These are phyloP conservation scores for Pelochelys cantorii DNA, from an alignment of 2,797 vertebrate species.

Conservation along the genomic window DNA sequence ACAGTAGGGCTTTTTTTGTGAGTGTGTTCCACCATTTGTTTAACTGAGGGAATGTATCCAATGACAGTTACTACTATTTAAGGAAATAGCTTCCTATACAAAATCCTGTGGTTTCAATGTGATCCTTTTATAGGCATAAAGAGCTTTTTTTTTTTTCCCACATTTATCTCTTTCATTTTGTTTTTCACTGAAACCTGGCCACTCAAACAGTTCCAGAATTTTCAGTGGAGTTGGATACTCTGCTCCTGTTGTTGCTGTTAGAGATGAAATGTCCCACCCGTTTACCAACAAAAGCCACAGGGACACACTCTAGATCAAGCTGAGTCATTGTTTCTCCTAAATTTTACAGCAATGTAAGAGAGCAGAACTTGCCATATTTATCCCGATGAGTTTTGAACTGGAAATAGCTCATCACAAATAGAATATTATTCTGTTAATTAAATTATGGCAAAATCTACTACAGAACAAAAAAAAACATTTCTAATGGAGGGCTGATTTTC, in stretches of 20 bases:
- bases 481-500: not conserved
- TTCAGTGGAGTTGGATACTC: conserved; percentile 4
- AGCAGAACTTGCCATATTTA: not conserved
- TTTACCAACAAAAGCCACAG: conserved; percentile 36
- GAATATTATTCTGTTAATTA: too few relatives aligned
- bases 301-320: not conserved
- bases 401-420: not conserved
- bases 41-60: conserved; percentile 40
- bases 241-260: conserved; percentile 8
- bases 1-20: not conserved
- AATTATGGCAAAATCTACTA: not conserved
- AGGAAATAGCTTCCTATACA: conserved; percentile 72
- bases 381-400: not conserved
- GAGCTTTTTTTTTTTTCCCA: conserved; percentile 67
- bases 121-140: conserved; percentile 76
- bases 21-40: conserved; percentile 49
- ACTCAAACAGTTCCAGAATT: conserved; percentile 28
- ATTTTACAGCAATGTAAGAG: not conserved
- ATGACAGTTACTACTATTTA: conserved; percentile 69
- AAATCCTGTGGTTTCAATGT: conserved; percentile 68
- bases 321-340: not conserved
- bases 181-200: conserved; percentile 41
- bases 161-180: conserved; percentile 41
- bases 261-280: conserved; percentile 11
- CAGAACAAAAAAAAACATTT: not conserved